A percentile compares a stretch with the other conserved stretches of the same genome.
Conservation (phyloP, 2,888 invertebrate genomes). For the Yponomeuta malinellus region DNA sequence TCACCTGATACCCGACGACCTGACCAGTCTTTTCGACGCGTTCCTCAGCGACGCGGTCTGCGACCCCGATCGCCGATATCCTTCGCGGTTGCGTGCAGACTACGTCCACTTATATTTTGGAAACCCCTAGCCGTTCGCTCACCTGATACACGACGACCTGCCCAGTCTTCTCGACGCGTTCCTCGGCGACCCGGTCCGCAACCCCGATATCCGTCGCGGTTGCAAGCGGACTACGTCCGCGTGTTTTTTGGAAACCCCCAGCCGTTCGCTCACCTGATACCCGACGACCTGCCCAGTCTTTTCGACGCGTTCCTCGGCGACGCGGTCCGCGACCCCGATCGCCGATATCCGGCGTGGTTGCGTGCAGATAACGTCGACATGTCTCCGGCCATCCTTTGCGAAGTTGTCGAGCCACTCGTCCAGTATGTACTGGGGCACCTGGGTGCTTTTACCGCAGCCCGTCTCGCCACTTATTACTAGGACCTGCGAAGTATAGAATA, state of each 20-base stretch:
- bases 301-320: constrained; percentile 90
- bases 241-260: too few relatives aligned
- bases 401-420: constrained; percentile 87
- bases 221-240: constrained; percentile 83
- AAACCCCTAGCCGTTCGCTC: constrained; percentile 13
- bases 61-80: constrained; percentile 93
- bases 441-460: constrained; percentile 89
- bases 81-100: constrained; percentile 95
- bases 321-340: constrained; percentile 93
- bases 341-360: constrained; percentile 95
- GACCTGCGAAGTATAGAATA: constrained; percentile 53
- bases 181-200: constrained; percentile 92
- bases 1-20: constrained; percentile 82
- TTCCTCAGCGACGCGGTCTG: constrained; percentile 93
- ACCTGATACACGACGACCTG: constrained; percentile 86
- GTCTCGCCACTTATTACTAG: constrained; percentile 89
- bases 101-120: constrained; percentile 71
- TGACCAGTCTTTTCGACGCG: constrained; percentile 86
- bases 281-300: constrained; percentile 84
- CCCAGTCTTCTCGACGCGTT: constrained; percentile 87
- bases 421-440: constrained; percentile 95
- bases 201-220: constrained; percentile 93
- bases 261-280: constrained; percentile 75
- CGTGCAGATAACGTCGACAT: constrained; percentile 92
- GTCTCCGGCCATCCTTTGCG: constrained; percentile 68